A percentile compares a stretch with the other conserved stretches of the same genome.
Evolutionary conservation across 2,888 invertebrate species (phyloP).

Genomic region (Achlya flavicornis): DNA sequence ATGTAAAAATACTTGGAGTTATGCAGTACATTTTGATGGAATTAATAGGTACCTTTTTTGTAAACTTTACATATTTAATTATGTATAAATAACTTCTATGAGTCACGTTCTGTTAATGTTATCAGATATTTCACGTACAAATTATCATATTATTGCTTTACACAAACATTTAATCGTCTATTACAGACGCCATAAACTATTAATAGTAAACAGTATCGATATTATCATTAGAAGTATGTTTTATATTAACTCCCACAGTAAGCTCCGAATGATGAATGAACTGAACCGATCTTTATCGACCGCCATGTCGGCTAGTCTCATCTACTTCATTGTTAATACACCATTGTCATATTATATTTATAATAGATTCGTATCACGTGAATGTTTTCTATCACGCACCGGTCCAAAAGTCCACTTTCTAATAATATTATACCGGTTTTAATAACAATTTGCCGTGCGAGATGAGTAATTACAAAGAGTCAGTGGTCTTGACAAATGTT

Average conservation of each 20-base stretch:
- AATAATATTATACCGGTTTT: slow-evolving; percentile 57
- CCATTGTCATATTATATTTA: slow-evolving; percentile 74
- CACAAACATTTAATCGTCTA: slow-evolving; percentile 15
- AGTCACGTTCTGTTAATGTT: slow-evolving; percentile 6
- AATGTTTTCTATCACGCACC: slow-evolving; percentile 47
- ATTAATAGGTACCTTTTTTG: background rate
- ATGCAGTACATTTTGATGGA: slow-evolving; percentile 9
- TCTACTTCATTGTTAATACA: slow-evolving; percentile 68
- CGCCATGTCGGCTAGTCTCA: slow-evolving; percentile 53
- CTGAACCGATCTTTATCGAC: slow-evolving; percentile 57
- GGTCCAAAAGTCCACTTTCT: slow-evolving; percentile 52
- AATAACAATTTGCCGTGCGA: slow-evolving; percentile 74
- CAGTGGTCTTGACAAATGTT: slow-evolving; percentile 76
- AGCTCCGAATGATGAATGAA: slow-evolving; percentile 66
- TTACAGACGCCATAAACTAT: slow-evolving; percentile 37
- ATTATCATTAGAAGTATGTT: slow-evolving; percentile 53
- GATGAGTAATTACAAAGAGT: slow-evolving; percentile 75
- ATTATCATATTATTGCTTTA: slow-evolving; percentile 16
- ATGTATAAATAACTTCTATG: background rate
- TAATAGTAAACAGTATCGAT: slow-evolving; percentile 50
- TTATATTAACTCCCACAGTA: slow-evolving; percentile 27
- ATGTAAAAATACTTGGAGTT: background rate
- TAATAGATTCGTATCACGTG: slow-evolving; percentile 65
- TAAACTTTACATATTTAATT: background rate
- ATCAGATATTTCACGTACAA: slow-evolving; percentile 7